Conservation (phyloP, 2,888 invertebrate species). For the Lysandra coridon region DNA sequence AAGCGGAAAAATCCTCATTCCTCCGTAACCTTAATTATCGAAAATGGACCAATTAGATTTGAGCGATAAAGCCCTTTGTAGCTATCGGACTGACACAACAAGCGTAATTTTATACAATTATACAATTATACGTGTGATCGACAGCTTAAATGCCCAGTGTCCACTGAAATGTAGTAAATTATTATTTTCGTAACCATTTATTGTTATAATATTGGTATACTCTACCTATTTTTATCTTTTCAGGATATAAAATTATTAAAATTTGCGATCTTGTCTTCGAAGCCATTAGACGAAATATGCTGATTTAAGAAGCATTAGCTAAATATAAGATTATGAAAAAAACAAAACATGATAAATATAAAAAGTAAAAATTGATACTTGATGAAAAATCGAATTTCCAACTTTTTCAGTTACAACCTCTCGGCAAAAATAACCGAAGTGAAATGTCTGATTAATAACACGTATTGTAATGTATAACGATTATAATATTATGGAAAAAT, state of each 20-base stretch:
- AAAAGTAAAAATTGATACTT: too few species aligned
- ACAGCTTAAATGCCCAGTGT: not conserved
- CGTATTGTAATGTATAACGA: not conserved
- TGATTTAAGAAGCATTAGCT: too few species aligned
- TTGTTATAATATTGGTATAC: not conserved
- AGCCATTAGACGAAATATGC: too few species aligned
- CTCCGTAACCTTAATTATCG: constrained; percentile 17
- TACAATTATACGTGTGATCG: constrained; percentile 8
- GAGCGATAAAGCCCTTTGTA: constrained; percentile 18
- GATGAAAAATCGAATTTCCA: too few species aligned
- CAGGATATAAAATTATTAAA: not conserved
- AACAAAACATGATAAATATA: too few species aligned
- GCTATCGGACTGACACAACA: not conserved
- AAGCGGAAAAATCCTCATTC: constrained; percentile 12
- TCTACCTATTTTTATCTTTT: not conserved
- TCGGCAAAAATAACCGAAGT: not conserved
- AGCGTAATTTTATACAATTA: too few species aligned
- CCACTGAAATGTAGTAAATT: not conserved
- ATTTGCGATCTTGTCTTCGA: too few species aligned
- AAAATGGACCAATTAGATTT: constrained; percentile 20
- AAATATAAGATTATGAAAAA: too few species aligned
- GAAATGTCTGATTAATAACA: not conserved
- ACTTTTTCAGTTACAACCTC: not conserved
- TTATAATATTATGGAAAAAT: too few species aligned
- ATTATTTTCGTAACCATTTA: not conserved